Evolutionary conservation across 2,113 vertebrate species (phyloP).

Genomic region (Parus major): DNA sequence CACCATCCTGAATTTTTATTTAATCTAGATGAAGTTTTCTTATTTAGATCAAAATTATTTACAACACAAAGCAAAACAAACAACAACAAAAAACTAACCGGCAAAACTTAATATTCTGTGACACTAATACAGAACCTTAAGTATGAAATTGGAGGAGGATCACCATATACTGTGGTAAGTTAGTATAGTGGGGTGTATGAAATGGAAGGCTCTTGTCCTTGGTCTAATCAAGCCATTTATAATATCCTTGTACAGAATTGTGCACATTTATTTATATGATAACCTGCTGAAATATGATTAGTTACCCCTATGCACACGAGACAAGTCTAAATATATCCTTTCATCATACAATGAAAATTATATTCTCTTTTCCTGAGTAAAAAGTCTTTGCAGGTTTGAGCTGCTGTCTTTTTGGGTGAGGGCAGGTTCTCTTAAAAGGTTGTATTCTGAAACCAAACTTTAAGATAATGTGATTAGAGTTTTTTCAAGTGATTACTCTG

Average conservation of each 20-base stretch:
- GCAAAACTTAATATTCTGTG: neutral
- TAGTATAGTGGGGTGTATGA: neutral
- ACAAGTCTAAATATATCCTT: neutral
- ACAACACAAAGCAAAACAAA: neutral
- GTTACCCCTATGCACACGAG: neutral
- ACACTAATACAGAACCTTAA: neutral
- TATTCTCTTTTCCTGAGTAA: neutral
- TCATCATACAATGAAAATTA: neutral
- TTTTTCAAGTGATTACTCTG: constrained; percentile 21
- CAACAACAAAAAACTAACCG: neutral
- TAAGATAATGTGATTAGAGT: neutral
- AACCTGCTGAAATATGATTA: neutral
- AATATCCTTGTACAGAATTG: neutral
- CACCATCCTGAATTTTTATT: neutral
- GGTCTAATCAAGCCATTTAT: neutral
- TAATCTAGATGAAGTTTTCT: neutral
- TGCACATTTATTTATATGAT: neutral
- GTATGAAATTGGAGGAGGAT: neutral
- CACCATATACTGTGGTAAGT: neutral
- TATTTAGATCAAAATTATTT: neutral
- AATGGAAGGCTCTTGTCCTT: neutral
- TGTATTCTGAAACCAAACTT: neutral
- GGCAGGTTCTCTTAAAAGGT: neutral
- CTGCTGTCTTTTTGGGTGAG: neutral
- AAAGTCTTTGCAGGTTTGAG: neutral